These are phyloP conservation scores for Pteropus rufus DNA, from an alignment of 2,797 vertebrate genomes.

Conservation along the genomic window DNA sequence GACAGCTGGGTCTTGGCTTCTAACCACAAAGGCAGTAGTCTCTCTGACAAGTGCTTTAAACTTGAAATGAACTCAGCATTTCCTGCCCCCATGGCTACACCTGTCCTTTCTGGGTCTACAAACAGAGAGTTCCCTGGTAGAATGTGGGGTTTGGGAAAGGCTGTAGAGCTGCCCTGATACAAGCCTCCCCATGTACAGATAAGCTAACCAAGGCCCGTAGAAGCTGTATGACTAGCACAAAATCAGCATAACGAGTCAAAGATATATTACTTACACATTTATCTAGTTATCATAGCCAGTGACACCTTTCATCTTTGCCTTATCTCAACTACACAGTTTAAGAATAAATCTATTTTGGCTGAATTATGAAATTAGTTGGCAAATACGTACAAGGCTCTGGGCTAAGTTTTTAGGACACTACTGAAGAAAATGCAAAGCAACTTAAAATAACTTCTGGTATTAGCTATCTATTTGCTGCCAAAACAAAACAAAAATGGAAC, in stretches of 20 bases:
- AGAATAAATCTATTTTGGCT: neutral
- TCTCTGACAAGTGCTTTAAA: neutral
- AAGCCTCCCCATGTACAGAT: neutral
- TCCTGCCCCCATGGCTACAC: neutral
- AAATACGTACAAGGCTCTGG: neutral
- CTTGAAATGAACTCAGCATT: neutral
- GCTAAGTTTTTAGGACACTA: neutral
- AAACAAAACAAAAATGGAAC: neutral
- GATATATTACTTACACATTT: neutral
- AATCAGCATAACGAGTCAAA: neutral
- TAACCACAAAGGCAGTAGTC: neutral
- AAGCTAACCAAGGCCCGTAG: neutral
- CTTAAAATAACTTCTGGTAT: neutral
- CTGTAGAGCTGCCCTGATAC: neutral
- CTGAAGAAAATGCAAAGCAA: neutral
- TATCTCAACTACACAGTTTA: neutral
- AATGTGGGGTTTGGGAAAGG: neutral
- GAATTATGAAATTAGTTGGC: neutral
- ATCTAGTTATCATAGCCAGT: neutral
- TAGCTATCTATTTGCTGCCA: neutral
- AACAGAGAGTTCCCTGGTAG: neutral
- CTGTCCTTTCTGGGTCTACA: neutral
- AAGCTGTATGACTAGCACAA: neutral
- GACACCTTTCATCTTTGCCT: neutral
- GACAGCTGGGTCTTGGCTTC: neutral